Conservation (phyloP, 92 coral and sea anemone genomes). For the Scolanthus callimorphus region DNA sequence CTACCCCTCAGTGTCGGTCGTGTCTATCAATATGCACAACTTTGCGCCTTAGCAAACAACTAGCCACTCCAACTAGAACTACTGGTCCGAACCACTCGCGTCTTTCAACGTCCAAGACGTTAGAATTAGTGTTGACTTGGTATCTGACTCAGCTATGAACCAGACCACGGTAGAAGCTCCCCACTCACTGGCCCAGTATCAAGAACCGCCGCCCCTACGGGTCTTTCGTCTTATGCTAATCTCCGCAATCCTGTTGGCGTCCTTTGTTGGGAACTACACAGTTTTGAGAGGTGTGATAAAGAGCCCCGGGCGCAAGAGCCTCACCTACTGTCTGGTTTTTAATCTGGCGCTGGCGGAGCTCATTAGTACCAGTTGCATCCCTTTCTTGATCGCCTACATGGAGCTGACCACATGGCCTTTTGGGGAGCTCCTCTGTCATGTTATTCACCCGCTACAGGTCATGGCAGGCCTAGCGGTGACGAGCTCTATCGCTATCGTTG, state of each 20-base stretch:
- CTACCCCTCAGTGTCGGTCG: too few relatives aligned
- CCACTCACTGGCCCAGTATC: slow-evolving; percentile 9
- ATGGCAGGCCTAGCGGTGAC: slow-evolving; percentile 25
- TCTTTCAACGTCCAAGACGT: too few relatives aligned
- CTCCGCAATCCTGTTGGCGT: slow-evolving; percentile 8
- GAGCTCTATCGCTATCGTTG: slow-evolving; percentile 9
- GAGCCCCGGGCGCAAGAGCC: slow-evolving; percentile 6
- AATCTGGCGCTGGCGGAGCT: slow-evolving; percentile 31
- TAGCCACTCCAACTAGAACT: too few relatives aligned
- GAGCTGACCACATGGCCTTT: slow-evolving; percentile 26
- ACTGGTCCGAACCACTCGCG: too few relatives aligned
- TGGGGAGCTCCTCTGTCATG: slow-evolving; percentile 13
- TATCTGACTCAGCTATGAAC: too few relatives aligned
- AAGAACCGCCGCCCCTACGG: slow-evolving; percentile 6
- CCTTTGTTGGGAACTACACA: slow-evolving; percentile 18
- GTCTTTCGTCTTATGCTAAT: slow-evolving; percentile 7
- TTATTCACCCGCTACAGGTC: slow-evolving; percentile 15
- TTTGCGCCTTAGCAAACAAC: too few relatives aligned
- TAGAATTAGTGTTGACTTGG: too few relatives aligned
- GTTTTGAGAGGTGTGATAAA: slow-evolving; percentile 21
- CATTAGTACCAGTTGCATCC: slow-evolving; percentile 23
- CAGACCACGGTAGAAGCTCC: too few relatives aligned
- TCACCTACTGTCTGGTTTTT: slow-evolving; percentile 17
- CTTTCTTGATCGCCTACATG: slow-evolving; percentile 12
- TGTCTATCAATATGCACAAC: too few relatives aligned